Evolutionary conservation across 2,797 vertebrate genomes (phyloP).

Genomic region (Alectoris magna): DNA sequence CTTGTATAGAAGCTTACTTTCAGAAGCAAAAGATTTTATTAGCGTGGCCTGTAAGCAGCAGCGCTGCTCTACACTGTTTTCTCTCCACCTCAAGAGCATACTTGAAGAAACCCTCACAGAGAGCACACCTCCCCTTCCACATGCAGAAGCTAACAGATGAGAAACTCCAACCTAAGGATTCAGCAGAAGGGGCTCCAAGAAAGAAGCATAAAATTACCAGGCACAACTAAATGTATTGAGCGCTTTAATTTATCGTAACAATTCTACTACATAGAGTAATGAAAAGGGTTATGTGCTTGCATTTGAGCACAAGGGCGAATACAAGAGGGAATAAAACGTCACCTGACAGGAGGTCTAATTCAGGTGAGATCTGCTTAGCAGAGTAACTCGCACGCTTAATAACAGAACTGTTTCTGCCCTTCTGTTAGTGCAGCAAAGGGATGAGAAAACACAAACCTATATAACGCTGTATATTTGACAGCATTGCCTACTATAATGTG

Average conservation of each 20-base stretch:
- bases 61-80: background rate
- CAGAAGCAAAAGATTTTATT: background rate
- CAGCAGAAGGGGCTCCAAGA: background rate
- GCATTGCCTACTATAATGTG: background rate
- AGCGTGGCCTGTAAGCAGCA: background rate
- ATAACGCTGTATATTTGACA: background rate
- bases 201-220: background rate
- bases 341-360: background rate
- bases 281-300: background rate
- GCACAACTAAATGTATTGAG: accelerated
- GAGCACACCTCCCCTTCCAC: constrained; percentile 1
- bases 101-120: background rate
- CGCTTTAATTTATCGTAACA: background rate
- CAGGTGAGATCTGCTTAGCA: background rate
- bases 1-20: background rate
- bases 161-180: background rate
- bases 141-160: background rate
- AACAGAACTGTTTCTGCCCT: background rate
- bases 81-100: background rate
- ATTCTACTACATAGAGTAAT: background rate
- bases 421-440: background rate
- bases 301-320: background rate
- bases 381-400: background rate
- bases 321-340: background rate
- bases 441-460: background rate